phyloP scores from a whole-genome alignment of 37 sponge, comb jelly and placozoan species.

The Beroe forskalii region DNA sequence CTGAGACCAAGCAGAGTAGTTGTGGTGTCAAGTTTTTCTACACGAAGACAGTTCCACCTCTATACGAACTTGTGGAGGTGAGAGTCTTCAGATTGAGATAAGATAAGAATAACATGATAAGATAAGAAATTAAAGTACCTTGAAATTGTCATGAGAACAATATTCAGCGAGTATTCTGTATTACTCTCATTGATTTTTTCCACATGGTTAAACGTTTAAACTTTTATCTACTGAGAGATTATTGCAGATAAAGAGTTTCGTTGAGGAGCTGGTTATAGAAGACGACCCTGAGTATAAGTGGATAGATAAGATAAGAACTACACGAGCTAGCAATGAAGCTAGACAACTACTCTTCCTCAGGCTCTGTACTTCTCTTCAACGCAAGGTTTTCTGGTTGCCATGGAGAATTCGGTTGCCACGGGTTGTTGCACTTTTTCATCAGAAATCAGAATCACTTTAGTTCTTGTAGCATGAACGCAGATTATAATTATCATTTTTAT shows the following conservation, averaged over 20 bases:
- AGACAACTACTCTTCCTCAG: slow-evolving; percentile 79
- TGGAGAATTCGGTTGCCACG: no score
- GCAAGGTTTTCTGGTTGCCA: no score
- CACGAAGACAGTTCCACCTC: background rate
- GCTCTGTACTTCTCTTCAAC: slow-evolving; percentile 66
- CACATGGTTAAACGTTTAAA: background rate
- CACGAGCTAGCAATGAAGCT: slow-evolving; percentile 85
- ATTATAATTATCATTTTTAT: slow-evolving; percentile 49
- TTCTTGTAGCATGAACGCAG: background rate
- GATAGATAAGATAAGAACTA: slow-evolving; percentile 85
- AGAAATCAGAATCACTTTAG: no score
- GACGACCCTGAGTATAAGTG: slow-evolving; percentile 95
- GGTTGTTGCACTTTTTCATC: no score
- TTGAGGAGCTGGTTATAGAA: slow-evolving; percentile 90
- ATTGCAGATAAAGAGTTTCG: slow-evolving; percentile 67
- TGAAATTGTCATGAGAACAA: background rate
- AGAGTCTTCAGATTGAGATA: no score
- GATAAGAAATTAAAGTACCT: no score
- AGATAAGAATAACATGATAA: no score
- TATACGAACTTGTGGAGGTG: slow-evolving; percentile 13
- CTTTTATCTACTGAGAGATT: no score
- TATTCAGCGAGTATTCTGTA: background rate
- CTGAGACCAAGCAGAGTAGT: background rate
- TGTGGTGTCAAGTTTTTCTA: slow-evolving; percentile 25
- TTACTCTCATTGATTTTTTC: background rate